Evolutionary conservation across 2,888 invertebrate genomes (phyloP).

Genomic region (Cabera pusaria): DNA sequence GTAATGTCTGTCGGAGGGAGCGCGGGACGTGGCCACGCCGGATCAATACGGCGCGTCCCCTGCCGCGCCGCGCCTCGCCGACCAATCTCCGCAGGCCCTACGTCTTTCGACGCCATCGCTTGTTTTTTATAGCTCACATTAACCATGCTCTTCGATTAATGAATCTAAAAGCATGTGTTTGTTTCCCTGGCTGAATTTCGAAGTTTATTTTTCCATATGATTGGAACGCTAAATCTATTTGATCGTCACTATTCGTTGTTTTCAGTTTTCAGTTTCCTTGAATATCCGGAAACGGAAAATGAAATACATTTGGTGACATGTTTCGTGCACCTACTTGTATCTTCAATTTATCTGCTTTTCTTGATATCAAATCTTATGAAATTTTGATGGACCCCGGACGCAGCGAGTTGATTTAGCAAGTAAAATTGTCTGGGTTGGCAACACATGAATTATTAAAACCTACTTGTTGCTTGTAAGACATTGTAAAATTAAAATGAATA

Average conservation of each 20-base stretch:
- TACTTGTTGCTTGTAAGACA: constrained; percentile 15
- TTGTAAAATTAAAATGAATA: constrained; percentile 17
- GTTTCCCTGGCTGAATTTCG: constrained; percentile 37
- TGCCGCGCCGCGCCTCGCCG: constrained; percentile 50
- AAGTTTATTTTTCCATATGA: constrained; percentile 35
- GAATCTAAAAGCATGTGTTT: constrained; percentile 76
- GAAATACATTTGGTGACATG: neutral
- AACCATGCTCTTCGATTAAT: constrained; percentile 76
- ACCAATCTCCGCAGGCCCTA: constrained; percentile 78
- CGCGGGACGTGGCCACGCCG: constrained; percentile 50
- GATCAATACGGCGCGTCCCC: constrained; percentile 71
- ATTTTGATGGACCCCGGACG: constrained; percentile 9
- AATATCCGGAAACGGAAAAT: too few relatives aligned
- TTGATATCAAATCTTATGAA: constrained; percentile 14
- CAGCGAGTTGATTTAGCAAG: constrained; percentile 27
- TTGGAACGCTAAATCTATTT: constrained; percentile 27
- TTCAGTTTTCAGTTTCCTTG: neutral
- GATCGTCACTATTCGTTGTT: constrained; percentile 14
- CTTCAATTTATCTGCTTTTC: constrained; percentile 16
- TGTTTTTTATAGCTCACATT: constrained; percentile 79
- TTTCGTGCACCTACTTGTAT: constrained; percentile 12
- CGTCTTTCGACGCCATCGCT: constrained; percentile 80
- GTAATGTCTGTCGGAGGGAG: constrained; percentile 66
- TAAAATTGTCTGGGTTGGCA: constrained; percentile 29
- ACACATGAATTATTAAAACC: constrained; percentile 31